A percentile compares a stretch with the other conserved stretches of the same genome.
These are phyloP conservation scores for Psammodynastes pulverulentus DNA, from an alignment of 2,113 vertebrate species.

Conservation along the genomic window DNA sequence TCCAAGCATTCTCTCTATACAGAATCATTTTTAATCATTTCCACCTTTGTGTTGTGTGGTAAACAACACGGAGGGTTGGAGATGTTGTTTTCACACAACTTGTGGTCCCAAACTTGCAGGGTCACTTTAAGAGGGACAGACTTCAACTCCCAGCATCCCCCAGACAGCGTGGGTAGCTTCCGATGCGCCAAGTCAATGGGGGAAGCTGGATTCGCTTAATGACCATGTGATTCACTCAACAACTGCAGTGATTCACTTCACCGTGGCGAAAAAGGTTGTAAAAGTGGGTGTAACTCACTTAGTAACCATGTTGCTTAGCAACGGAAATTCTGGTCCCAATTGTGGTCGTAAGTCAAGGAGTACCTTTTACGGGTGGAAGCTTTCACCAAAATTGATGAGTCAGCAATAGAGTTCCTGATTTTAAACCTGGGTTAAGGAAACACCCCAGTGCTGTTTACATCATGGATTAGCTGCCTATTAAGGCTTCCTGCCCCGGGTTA, in stretches of 20 bases:
- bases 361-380: background rate
- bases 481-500: background rate
- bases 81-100: background rate
- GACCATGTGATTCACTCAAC: too few relatives aligned
- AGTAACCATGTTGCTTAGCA: too few relatives aligned
- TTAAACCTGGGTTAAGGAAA: background rate
- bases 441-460: background rate
- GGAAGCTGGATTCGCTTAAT: too few relatives aligned
- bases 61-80: background rate
- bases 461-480: background rate
- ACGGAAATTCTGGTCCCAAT: too few relatives aligned
- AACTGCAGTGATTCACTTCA: too few relatives aligned
- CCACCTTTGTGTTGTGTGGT: background rate
- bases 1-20: background rate
- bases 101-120: background rate
- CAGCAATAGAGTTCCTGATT: background rate
- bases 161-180: background rate
- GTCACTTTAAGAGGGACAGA: background rate
- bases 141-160: background rate
- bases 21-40: background rate
- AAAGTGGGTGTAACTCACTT: too few relatives aligned
- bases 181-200: too few relatives aligned
- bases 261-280: too few relatives aligned
- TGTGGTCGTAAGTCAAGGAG: too few relatives aligned
- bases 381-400: background rate